These are phyloP conservation scores for Ardeotis arabs DNA, from an alignment of 2,113 vertebrate genomes.

Conservation along the genomic window DNA sequence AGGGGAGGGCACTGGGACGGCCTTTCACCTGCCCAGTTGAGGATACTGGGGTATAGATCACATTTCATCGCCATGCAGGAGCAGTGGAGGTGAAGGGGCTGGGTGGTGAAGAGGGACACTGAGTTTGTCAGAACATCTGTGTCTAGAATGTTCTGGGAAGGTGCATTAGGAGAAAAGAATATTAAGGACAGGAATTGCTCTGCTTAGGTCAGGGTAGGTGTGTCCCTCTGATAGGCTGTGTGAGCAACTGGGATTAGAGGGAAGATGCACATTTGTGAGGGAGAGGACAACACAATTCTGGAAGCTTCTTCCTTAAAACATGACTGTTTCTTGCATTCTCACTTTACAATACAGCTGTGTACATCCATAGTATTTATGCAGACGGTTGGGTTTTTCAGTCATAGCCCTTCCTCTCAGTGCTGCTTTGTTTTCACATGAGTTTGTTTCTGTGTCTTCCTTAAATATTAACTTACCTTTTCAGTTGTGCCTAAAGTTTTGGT, in stretches of 20 bases:
- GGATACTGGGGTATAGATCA: neutral
- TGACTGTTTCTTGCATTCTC: neutral
- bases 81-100: too few relatives aligned
- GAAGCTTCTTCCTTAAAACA: neutral
- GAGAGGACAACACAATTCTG: neutral
- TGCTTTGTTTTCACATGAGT: neutral
- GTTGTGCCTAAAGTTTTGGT: neutral
- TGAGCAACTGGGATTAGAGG: neutral
- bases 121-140: neutral
- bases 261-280: neutral
- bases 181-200: neutral
- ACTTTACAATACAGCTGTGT: neutral
- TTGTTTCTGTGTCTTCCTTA: neutral
- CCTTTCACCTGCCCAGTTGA: neutral
- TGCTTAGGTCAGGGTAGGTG: neutral
- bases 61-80: neutral
- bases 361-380: neutral
- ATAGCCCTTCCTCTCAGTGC: neutral
- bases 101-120: neutral
- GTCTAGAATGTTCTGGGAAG: neutral
- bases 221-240: neutral
- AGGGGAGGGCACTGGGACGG: neutral
- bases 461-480: neutral
- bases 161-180: neutral
- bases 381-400: neutral